Percentiles rank a stretch among this genome's conserved stretches.
Conservation (phyloP, 1,140 invertebrate species). For the Diorhabda sublineata region DNA sequence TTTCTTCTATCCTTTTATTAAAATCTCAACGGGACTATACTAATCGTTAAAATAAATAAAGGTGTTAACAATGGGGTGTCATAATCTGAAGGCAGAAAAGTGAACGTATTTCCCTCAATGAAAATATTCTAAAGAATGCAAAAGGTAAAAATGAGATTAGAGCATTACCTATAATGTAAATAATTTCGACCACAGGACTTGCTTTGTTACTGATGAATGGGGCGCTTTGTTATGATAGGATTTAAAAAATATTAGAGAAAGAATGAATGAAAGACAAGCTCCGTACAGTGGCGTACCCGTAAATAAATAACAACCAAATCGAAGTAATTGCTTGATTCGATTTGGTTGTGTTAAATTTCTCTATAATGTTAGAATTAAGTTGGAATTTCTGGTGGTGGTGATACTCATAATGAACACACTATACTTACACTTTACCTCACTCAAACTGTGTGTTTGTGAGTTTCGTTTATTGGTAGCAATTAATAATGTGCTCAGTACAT, state of each 20-base stretch:
- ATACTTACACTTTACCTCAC: too few relatives aligned
- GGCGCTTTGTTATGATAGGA: constrained; percentile 37
- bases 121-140: constrained; percentile 13
- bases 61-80: constrained; percentile 8
- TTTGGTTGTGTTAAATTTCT: too few relatives aligned
- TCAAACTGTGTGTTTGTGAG: too few relatives aligned
- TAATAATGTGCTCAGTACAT: too few relatives aligned
- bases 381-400: too few relatives aligned
- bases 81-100: constrained; percentile 11
- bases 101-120: constrained; percentile 11
- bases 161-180: constrained; percentile 24
- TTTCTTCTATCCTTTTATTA: background rate
- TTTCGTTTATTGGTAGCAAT: too few relatives aligned
- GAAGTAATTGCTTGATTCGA: too few relatives aligned
- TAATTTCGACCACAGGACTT: constrained; percentile 32
- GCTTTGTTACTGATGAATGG: constrained; percentile 29
- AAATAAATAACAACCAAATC: background rate
- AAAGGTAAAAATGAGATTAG: constrained; percentile 28
- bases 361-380: too few relatives aligned
- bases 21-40: background rate
- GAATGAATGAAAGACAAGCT: background rate
- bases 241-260: constrained; percentile 23
- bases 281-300: background rate
- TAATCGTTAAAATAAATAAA: background rate
- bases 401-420: too few relatives aligned